Base-by-base conservation (phyloP, 2,888 invertebrate genomes). In the Petrolisthes manimaculis region DNA sequence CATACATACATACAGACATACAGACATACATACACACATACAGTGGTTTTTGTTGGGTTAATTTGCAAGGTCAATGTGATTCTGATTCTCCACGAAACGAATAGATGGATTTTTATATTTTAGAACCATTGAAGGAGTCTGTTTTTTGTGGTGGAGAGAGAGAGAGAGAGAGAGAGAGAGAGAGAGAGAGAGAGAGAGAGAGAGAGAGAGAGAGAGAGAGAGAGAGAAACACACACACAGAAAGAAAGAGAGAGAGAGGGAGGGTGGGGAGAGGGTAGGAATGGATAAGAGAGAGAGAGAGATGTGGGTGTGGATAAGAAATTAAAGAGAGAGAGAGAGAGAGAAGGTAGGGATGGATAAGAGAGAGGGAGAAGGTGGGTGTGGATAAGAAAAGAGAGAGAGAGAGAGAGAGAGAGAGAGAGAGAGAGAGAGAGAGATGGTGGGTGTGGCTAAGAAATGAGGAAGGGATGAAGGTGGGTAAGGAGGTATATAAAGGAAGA, bases 391-490 rank as follows among this genome's bases (percentile, higher is more conserved):
- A 56, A 21, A 54, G 79, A 79, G 51, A 79, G 79, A 21, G 51
- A 79, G 9, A 14, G 81, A 61, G 61, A 56, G 56, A 56, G 56
- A 56, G 81, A 24, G n/a, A 81, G 24, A 81, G 56, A 81, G 61
- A 56, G 24, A 24, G 61, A 21, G 56, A 56, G 24, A 67, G 56
- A 56, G 24, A 37, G 67, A 21, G 4, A 18, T 4, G 18, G 37
- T 53, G 21, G n/a, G n/a, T 5, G 56, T 56, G 81, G 21, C 0
- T 14, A 18, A 14, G 21, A 18, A 18, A 54, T 4, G n/a, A 14
- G 54, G 79, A 53, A 51, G n/a, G 55, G 14, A 3, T 18, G 61
- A 61, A 61, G 61, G 18, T 12, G 61, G 18, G 61, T 12, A 9
- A 61, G 18, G 18, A 61, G 18, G 54, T 8, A 14, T 5, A 5